Conservation (phyloP, 2,797 vertebrate species). For the Hyperoplus immaculatus region DNA sequence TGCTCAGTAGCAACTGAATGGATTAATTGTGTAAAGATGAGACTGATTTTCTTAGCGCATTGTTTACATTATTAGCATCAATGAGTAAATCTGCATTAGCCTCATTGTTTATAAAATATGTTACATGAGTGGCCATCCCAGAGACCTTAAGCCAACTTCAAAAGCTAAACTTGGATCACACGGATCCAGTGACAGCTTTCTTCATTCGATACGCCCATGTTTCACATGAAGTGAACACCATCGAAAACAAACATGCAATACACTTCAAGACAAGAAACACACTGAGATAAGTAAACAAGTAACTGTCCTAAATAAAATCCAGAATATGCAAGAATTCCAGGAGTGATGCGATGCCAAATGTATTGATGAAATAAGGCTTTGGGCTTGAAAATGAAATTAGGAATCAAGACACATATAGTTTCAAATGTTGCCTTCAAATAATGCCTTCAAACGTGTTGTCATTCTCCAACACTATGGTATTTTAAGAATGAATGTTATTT, state of each 20-base stretch:
- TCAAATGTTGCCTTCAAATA: constrained; percentile 7
- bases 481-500: constrained; percentile 33
- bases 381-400: constrained; percentile 7
- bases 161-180: constrained; percentile 40
- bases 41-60: constrained; percentile 34
- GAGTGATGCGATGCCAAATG: constrained; percentile 28
- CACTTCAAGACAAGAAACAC: constrained; percentile 1
- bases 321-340: constrained; percentile 15
- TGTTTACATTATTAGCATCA: constrained; percentile 25
- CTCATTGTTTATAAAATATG: constrained; percentile 19
- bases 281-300: constrained; percentile 23
- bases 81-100: constrained; percentile 3
- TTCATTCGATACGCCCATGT: constrained; percentile 11
- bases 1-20: constrained; percentile 47
- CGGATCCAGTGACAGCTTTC: constrained; percentile 12
- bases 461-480: constrained; percentile 38
- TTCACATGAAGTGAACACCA: constrained; percentile 5
- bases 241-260: constrained; percentile 17
- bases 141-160: constrained; percentile 21
- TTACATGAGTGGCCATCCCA: neutral
- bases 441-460: constrained; percentile 11
- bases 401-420: constrained; percentile 38
- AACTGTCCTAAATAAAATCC: neutral
- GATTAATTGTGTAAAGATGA: constrained; percentile 47
- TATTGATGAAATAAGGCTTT: constrained; percentile 44